A percentile compares a stretch with the other conserved stretches of the same genome.
Conservation (phyloP, 2,888 invertebrate genomes). For the Chrysotoxum bicinctum region DNA sequence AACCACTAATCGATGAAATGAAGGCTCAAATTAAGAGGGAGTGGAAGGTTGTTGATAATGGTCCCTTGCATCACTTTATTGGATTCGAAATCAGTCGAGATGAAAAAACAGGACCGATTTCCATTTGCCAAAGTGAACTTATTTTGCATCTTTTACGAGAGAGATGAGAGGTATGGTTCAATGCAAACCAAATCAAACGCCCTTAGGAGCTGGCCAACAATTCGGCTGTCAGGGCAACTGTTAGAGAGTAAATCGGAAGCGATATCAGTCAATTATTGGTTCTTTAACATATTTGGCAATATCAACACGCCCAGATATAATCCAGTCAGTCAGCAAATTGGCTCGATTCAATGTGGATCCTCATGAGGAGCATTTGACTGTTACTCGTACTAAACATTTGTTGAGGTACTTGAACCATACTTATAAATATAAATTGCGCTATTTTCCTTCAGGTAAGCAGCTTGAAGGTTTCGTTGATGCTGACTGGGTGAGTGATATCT, state of each 20-base stretch:
- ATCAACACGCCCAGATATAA: no score
- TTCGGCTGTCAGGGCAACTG: slow-evolving; percentile 24
- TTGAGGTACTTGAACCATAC: slow-evolving; percentile 59
- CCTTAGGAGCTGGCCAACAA: slow-evolving; percentile 9
- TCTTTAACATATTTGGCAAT: no score
- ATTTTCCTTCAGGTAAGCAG: slow-evolving; percentile 5
- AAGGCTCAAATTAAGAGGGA: no score
- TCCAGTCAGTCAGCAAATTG: slow-evolving; percentile 37
- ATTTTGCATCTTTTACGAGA: slow-evolving; percentile 3
- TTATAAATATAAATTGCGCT: slow-evolving; percentile 31
- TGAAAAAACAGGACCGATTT: slow-evolving; percentile 14
- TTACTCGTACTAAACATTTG: slow-evolving; percentile 62
- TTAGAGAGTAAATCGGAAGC: neutral
- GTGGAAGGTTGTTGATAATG: no score
- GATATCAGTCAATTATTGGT: slow-evolving; percentile 60
- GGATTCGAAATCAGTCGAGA: no score
- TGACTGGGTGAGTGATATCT: slow-evolving; percentile 65
- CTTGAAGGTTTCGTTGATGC: slow-evolving; percentile 61
- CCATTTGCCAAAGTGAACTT: no score
- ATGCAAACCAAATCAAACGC: slow-evolving; percentile 8
- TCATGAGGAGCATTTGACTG: slow-evolving; percentile 48
- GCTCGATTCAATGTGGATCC: neutral
- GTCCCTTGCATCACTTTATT: no score
- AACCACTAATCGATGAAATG: no score
- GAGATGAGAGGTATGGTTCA: neutral